Percentiles rank a stretch among this genome's conserved stretches.
phyloP scores from a whole-genome alignment of 2,797 vertebrate species.

The Paramormyrops hopkinsi region DNA sequence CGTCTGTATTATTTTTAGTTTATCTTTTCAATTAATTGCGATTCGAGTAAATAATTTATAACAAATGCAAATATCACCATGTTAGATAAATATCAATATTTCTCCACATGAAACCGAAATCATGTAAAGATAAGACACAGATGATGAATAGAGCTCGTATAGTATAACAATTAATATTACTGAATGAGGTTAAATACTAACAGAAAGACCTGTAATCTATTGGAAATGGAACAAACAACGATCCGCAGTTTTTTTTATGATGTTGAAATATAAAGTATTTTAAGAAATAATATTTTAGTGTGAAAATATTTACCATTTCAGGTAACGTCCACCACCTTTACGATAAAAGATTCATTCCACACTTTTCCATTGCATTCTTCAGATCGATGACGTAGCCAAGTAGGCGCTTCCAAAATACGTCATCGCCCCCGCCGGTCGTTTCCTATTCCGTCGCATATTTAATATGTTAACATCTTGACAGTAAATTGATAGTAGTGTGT shows the following conservation, averaged over 20 bases:
- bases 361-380: conserved; percentile 41
- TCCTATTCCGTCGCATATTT: conserved; percentile 9
- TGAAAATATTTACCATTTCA: conserved; percentile 32
- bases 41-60: background rate
- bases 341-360: conserved; percentile 32
- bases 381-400: conserved; percentile 65
- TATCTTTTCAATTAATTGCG: background rate
- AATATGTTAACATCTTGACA: background rate
- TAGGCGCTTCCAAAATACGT: background rate
- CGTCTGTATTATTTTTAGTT: background rate
- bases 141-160: background rate
- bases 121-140: background rate
- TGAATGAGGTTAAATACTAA: background rate
- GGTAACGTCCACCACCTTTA: conserved; percentile 25
- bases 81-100: background rate
- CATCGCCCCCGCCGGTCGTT: background rate
- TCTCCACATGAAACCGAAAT: background rate
- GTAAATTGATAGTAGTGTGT: background rate
- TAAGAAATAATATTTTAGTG: background rate
- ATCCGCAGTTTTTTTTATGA: background rate
- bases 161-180: background rate
- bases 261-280: background rate
- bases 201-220: background rate
- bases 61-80: background rate
- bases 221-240: background rate